Percentiles rank a stretch among this genome's conserved stretches.
Evolutionary conservation across 2,888 invertebrate genomes (phyloP).

Genomic region (Hirtodrosophila alboralis): DNA sequence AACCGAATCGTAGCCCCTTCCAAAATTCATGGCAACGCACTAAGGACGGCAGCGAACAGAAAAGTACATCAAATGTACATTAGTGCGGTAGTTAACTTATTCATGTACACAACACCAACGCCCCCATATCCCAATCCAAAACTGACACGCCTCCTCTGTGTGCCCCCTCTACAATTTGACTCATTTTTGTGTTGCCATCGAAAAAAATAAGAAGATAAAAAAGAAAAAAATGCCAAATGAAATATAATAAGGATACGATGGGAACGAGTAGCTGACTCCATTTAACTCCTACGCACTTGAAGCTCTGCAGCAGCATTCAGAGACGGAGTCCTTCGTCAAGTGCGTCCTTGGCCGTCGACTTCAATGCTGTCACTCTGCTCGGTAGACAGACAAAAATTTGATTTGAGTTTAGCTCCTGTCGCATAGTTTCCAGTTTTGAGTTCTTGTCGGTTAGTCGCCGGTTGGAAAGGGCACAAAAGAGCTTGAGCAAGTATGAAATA

Average conservation of each 20-base stretch:
- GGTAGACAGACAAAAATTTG: constrained; percentile 45
- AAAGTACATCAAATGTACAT: constrained; percentile 74
- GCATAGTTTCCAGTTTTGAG: constrained; percentile 54
- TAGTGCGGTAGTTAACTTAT: constrained; percentile 74
- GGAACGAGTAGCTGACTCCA: constrained; percentile 51
- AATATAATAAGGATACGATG: constrained; percentile 60
- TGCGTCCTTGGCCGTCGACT: constrained; percentile 50
- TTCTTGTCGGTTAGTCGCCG: constrained; percentile 34
- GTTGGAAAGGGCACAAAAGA: constrained; percentile 34
- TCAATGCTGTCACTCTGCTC: constrained; percentile 52
- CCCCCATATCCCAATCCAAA: no score
- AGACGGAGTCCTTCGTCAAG: constrained; percentile 38
- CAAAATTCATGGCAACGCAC: constrained; percentile 50
- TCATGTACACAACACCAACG: constrained; percentile 57
- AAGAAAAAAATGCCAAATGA: constrained; percentile 56
- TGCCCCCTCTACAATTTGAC: background rate
- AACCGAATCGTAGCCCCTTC: constrained; percentile 5
- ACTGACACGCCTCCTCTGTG: constrained; percentile 11
- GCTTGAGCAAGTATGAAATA: constrained; percentile 40
- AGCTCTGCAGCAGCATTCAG: constrained; percentile 14
- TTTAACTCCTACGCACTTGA: constrained; percentile 62
- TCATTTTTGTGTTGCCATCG: constrained; percentile 48
- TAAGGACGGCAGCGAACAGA: constrained; percentile 35
- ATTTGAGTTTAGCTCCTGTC: constrained; percentile 46
- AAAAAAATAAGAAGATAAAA: constrained; percentile 11